Evolutionary conservation across 2,113 vertebrate species (phyloP), one percentile per base, ranked within the genome.

Genomic region (Eulemur macaco): DNA sequence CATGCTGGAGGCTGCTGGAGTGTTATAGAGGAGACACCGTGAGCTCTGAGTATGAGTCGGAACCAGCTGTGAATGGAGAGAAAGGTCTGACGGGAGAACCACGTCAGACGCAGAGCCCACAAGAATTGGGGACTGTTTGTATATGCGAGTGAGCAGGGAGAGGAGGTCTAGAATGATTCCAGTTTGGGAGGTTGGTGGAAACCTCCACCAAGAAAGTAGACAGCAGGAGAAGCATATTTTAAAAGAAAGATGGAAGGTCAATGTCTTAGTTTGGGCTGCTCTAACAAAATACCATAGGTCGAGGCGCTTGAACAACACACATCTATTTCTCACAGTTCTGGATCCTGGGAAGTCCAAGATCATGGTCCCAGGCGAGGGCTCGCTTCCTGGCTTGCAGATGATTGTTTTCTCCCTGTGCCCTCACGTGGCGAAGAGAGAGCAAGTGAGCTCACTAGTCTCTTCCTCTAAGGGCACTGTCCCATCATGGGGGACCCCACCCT

Each of bases 1-100:
- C 37, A 1, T 14, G 13, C 0, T 0, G 2, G 15, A 29, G 31
- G 71, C 8, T 80, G 60, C 60, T 9, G 7, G 4, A 31, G 14
- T 58, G 5, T 52, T 58, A 8, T 4, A 11, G 50, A 13, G 29
- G 63, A 45, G 34, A n/a, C 21, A 4, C 45, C 12, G 1, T 3
- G 23, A 87, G 29, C 13, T 23, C 39, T 18, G 9, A 34, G 18
- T 8, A 2, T 7, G n/a, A 76, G 58, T 64, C n/a, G 25, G 58
- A 68, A 56, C 17, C 58, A 58, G 76, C 60, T 39, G 2, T 0
- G 9, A 42, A 45, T 14, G 37, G 21, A 89, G 52, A 14, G 63
- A 42, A 13, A 50, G 45, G 17, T 18, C 47, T 23, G 15, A 27
- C 12, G 42, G 20, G 34, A 91, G 76, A 39, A 47, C 15, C 42